These are phyloP conservation scores for Melitaea cinxia DNA, from an alignment of 1,140 invertebrate genomes.

Conservation along the genomic window DNA sequence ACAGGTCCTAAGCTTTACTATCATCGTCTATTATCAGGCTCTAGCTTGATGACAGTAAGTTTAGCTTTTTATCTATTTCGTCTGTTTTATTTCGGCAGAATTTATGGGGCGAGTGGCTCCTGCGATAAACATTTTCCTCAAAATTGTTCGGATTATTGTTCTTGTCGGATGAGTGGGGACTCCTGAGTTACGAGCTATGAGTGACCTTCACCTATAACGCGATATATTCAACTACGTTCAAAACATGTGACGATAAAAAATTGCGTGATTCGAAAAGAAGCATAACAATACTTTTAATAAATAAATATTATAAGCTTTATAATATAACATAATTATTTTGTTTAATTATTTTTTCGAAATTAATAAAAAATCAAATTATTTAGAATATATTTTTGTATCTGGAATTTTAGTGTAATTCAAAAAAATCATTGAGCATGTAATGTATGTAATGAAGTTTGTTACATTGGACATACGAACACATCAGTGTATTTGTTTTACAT, in stretches of 20 bases:
- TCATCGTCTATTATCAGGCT: constrained; percentile 43
- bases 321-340: too few species aligned
- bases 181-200: constrained; percentile 63
- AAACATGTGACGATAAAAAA: constrained; percentile 6
- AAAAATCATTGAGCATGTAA: too few species aligned
- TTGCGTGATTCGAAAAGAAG: background rate
- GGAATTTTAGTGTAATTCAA: too few species aligned
- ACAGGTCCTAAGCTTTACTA: too few species aligned
- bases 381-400: too few species aligned
- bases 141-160: constrained; percentile 76
- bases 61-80: constrained; percentile 74
- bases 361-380: too few species aligned
- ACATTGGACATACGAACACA: background rate
- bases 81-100: constrained; percentile 71
- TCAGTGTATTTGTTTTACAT: too few species aligned
- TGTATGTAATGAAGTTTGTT: too few species aligned
- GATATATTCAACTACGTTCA: constrained; percentile 42
- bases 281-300: background rate
- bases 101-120: constrained; percentile 71
- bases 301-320: too few species aligned
- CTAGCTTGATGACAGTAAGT: constrained; percentile 51
- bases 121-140: constrained; percentile 75
- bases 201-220: constrained; percentile 63
- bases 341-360: too few species aligned
- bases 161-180: constrained; percentile 66